Conservation (phyloP, 2,113 vertebrate genomes). For the Boleophthalmus pectinirostris region DNA sequence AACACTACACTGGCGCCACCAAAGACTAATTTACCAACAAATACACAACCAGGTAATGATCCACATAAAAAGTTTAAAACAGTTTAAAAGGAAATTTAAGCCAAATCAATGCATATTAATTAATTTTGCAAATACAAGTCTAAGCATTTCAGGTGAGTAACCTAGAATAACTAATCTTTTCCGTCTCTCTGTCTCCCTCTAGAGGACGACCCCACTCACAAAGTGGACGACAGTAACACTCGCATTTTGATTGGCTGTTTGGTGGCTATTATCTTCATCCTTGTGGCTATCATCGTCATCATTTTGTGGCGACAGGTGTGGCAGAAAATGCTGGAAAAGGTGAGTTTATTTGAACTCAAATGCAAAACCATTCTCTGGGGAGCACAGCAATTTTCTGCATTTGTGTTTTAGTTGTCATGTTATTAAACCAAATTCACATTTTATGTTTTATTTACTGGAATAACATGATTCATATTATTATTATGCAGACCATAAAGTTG, state of each 20-base stretch:
- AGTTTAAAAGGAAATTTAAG: neutral
- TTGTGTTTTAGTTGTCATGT: no score
- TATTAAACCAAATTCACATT: no score
- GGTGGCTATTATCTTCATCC: slow-evolving; percentile 97
- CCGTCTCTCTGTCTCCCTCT: slow-evolving; percentile 34
- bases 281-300: slow-evolving; percentile 95
- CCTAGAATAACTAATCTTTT: slow-evolving; percentile 10
- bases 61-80: neutral
- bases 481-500: no score
- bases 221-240: slow-evolving; percentile 95
- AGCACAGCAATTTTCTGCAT: no score
- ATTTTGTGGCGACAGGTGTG: slow-evolving; percentile 98
- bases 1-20: slow-evolving; percentile 85
- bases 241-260: slow-evolving; percentile 95
- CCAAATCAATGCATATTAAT: neutral
- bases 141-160: neutral
- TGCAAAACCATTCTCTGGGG: neutral
- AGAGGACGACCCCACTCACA: slow-evolving; percentile 88
- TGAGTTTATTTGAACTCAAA: slow-evolving; percentile 59
- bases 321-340: slow-evolving; percentile 99
- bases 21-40: slow-evolving; percentile 75
- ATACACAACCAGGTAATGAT: slow-evolving; percentile 71
- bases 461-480: no score
- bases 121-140: neutral
- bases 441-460: no score